Conservation (phyloP, 30 jellyfish, hydroid and myxozoan genomes). For the Pseudorhiza aurosa region DNA sequence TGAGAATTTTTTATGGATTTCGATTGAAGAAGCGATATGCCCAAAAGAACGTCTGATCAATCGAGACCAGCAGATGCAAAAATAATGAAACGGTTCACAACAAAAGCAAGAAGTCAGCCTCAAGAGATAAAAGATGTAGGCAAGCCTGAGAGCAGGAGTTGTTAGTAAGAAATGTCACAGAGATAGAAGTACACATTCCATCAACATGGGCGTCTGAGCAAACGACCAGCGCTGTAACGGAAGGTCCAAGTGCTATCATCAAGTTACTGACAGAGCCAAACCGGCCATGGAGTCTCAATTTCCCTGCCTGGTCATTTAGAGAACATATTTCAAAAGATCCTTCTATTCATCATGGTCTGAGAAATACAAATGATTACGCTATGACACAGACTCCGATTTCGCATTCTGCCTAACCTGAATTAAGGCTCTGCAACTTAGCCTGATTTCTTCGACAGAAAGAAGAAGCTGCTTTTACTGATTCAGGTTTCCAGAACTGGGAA, state of each 20-base stretch:
- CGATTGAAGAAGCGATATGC: not conserved
- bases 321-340: constrained; percentile 42
- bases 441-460: constrained; percentile 61
- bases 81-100: constrained; percentile 21
- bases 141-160: constrained; percentile 21
- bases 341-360: constrained; percentile 59
- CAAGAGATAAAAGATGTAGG: not conserved
- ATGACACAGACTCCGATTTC: too few species aligned
- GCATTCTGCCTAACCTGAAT: too few species aligned
- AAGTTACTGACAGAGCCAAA: constrained; percentile 43
- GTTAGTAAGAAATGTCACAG: constrained; percentile 38
- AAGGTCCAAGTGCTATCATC: constrained; percentile 35
- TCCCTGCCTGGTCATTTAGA: constrained; percentile 53
- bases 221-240: constrained; percentile 26
- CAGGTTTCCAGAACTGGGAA: constrained; percentile 79
- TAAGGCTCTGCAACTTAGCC: constrained; percentile 62
- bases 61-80: constrained; percentile 28
- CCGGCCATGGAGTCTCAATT: constrained; percentile 31
- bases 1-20: not conserved
- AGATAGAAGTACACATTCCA: constrained; percentile 52
- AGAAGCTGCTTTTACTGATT: constrained; percentile 48
- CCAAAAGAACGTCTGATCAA: constrained; percentile 27
- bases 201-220: constrained; percentile 20
- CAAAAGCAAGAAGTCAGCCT: constrained; percentile 26
- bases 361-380: too few species aligned